Conservation (phyloP, 2,113 vertebrate genomes). For the Genyomyrus donnyi region DNA sequence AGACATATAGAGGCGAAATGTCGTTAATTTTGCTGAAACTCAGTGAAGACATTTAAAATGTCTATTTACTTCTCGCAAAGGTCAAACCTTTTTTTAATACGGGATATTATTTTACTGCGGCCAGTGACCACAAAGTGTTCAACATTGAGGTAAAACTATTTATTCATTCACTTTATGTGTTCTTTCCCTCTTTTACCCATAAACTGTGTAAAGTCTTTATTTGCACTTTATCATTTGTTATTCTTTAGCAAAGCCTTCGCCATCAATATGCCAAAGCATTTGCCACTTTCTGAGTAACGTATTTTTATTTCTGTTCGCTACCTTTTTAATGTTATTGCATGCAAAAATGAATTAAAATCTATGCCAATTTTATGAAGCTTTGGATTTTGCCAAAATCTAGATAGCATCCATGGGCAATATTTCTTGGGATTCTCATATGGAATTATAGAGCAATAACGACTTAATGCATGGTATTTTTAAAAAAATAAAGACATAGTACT, state of each 20-base stretch:
- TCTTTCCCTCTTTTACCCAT: conserved; percentile 44
- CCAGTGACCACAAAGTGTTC: conserved; percentile 49
- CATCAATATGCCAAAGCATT: conserved; percentile 82
- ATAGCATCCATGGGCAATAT: conserved; percentile 67
- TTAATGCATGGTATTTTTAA: conserved; percentile 71
- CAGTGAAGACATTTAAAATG: conserved; percentile 57
- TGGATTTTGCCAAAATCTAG: conserved; percentile 65
- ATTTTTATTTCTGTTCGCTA: conserved; percentile 53
- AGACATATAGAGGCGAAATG: conserved; percentile 30
- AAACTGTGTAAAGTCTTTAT: conserved; percentile 44
- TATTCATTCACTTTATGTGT: conserved; percentile 33
- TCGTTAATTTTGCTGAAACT: conserved; percentile 41
- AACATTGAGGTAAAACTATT: conserved; percentile 45
- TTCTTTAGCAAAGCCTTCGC: conserved; percentile 59
- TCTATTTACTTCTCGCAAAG: conserved; percentile 43
- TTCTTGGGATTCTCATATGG: conserved; percentile 53
- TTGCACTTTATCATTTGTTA: conserved; percentile 61
- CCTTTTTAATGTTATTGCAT: conserved; percentile 65
- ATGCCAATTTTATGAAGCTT: conserved; percentile 73
- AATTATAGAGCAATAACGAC: conserved; percentile 70
- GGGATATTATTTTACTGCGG: conserved; percentile 46
- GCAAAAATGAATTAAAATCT: conserved; percentile 63
- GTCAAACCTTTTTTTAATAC: conserved; percentile 55
- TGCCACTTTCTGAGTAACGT: conserved; percentile 66
- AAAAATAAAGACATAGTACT: conserved; percentile 54